These are phyloP conservation scores for Brachypteracias leptosomus DNA, from an alignment of 2,113 vertebrate species.

Conservation along the genomic window DNA sequence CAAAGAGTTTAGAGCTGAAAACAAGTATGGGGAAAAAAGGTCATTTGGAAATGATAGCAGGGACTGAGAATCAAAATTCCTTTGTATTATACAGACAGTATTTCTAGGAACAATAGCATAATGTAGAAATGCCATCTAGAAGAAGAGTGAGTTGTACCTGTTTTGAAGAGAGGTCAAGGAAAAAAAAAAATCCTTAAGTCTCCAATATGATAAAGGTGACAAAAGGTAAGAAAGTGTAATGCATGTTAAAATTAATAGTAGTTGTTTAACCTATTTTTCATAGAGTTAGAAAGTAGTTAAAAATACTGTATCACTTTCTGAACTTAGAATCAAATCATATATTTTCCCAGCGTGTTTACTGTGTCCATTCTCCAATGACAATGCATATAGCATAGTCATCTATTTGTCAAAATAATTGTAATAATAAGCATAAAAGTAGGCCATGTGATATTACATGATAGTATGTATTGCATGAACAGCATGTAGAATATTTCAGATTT, in stretches of 20 bases:
- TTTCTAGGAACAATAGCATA: no score
- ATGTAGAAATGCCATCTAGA: background rate
- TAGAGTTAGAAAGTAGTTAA: background rate
- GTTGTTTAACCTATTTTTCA: background rate
- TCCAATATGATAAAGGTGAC: background rate
- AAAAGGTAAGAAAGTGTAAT: background rate
- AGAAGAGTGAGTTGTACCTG: background rate
- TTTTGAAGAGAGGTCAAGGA: background rate
- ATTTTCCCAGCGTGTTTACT: background rate
- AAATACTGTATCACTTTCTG: background rate
- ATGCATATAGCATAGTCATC: background rate
- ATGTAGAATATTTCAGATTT: background rate
- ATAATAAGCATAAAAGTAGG: background rate
- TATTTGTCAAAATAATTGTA: background rate
- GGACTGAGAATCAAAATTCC: background rate
- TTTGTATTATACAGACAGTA: background rate
- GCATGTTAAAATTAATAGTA: background rate
- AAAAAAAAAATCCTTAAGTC: background rate
- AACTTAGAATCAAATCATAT: no score
- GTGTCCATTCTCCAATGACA: background rate
- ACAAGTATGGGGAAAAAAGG: rapidly evolving
- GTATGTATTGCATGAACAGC: background rate
- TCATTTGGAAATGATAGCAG: background rate
- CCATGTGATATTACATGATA: background rate
- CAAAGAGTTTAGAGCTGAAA: background rate